Percentiles rank a stretch among this genome's conserved stretches.
Evolutionary conservation across 2,888 invertebrate species (phyloP).

Genomic region (Mesochorus sp.): DNA sequence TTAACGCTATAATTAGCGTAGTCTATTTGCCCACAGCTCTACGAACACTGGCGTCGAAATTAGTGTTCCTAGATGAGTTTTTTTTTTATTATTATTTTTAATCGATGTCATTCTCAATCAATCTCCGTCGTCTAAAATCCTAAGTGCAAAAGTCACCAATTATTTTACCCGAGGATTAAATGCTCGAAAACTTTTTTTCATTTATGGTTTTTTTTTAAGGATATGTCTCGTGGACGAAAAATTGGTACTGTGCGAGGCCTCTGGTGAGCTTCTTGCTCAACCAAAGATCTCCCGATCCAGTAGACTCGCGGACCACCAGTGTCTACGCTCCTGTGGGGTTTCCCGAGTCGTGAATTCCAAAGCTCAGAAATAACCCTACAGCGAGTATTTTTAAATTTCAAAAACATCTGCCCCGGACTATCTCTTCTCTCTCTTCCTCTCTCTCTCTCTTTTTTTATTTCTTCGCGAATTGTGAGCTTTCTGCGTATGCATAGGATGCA

Average conservation of each 20-base stretch:
- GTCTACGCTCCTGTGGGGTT: constrained; percentile 67
- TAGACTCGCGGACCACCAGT: constrained; percentile 36
- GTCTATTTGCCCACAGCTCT: constrained; percentile 50
- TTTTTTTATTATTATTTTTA: constrained; percentile 26
- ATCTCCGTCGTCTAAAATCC: not conserved
- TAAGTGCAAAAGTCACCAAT: too few species aligned
- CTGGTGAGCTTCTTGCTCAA: not conserved
- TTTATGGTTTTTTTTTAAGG: not conserved
- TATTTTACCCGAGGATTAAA: too few species aligned
- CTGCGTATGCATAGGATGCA: constrained; percentile 1
- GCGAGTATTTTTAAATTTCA: constrained; percentile 75
- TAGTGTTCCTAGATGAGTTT: too few species aligned
- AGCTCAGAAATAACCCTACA: constrained; percentile 73
- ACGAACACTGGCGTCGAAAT: constrained; percentile 48
- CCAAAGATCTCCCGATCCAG: not conserved
- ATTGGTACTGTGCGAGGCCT: not conserved
- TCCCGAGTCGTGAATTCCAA: constrained; percentile 71
- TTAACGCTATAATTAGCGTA: constrained; percentile 74
- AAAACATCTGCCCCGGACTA: constrained; percentile 71
- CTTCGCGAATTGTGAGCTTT: constrained; percentile 23
- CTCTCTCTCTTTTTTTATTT: too few species aligned
- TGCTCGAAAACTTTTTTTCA: not conserved
- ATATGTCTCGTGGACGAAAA: not conserved
- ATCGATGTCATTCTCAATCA: not conserved
- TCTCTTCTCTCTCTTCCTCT: too few species aligned